Conservation (phyloP, 2,797 vertebrate genomes). For the Lepilemur ruficaudatus region DNA sequence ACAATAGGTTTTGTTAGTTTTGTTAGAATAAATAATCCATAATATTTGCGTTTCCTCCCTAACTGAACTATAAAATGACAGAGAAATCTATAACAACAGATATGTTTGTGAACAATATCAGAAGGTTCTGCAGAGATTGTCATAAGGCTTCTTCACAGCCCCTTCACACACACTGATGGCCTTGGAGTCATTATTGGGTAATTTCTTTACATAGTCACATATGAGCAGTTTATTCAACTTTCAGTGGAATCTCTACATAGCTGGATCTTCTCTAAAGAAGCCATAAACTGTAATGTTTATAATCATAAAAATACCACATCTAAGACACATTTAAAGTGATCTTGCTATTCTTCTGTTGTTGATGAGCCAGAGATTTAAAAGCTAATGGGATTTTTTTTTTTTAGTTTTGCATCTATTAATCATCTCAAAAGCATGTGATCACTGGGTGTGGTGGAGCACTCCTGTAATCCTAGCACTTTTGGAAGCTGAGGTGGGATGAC, state of each 20-base stretch:
- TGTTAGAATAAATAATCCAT: neutral
- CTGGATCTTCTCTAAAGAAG: constrained; percentile 22
- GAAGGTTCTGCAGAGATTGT: neutral
- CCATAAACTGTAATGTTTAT: neutral
- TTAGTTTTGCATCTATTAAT: neutral
- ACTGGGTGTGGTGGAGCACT: neutral
- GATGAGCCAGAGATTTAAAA: neutral
- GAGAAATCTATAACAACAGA: neutral
- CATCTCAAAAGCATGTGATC: neutral
- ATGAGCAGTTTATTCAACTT: neutral
- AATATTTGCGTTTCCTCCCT: neutral
- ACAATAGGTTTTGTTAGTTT: neutral
- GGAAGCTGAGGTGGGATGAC: neutral
- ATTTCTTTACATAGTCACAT: neutral
- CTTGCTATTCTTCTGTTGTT: constrained; percentile 7
- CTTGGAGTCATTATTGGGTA: neutral
- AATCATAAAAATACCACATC: neutral
- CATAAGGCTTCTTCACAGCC: neutral
- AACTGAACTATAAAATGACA: neutral
- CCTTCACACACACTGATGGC: neutral
- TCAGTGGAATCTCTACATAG: neutral
- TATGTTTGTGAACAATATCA: neutral
- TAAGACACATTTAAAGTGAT: neutral
- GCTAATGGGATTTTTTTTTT: neutral
- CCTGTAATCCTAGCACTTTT: neutral